phyloP scores from a whole-genome alignment of 2,888 invertebrate genomes.

The Hirtodrosophila cameraria region DNA sequence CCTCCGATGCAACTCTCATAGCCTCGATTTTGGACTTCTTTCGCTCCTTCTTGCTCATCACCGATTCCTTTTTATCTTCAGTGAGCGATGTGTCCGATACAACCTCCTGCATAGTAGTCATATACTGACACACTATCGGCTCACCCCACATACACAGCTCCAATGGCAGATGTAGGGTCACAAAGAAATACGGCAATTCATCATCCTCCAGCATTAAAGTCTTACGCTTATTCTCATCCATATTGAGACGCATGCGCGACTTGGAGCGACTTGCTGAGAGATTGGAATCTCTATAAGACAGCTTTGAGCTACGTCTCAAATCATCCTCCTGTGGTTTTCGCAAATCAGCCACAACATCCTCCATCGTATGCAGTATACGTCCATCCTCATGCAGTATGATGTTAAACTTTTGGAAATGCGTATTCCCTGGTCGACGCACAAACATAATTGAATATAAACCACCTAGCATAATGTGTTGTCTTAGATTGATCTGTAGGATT shows the following conservation, averaged over 20 bases:
- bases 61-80: conserved; percentile 8
- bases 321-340: accelerated
- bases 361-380: conserved; percentile 45
- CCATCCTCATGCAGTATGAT: conserved; percentile 72
- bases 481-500: conserved; percentile 75
- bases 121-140: conserved; percentile 75
- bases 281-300: conserved; percentile 1
- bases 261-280: neutral
- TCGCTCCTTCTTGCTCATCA: neutral
- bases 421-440: conserved; percentile 66
- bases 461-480: conserved; percentile 75
- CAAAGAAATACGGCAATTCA: conserved; percentile 67
- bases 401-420: conserved; percentile 68
- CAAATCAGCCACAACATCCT: conserved; percentile 39
- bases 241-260: conserved; percentile 17
- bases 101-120: conserved; percentile 35
- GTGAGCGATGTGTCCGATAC: conserved; percentile 1
- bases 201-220: conserved; percentile 13
- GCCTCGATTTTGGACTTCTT: neutral
- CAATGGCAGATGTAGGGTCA: conserved; percentile 67
- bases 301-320: neutral
- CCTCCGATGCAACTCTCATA: too few species aligned
- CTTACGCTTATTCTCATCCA: conserved; percentile 5
- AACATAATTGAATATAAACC: conserved; percentile 79
- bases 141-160: conserved; percentile 76